A percentile compares a stretch with the other conserved stretches of the same genome.
Evolutionary conservation across 1,140 invertebrate genomes (phyloP).

Genomic region (Condylostylus longicornis): DNA sequence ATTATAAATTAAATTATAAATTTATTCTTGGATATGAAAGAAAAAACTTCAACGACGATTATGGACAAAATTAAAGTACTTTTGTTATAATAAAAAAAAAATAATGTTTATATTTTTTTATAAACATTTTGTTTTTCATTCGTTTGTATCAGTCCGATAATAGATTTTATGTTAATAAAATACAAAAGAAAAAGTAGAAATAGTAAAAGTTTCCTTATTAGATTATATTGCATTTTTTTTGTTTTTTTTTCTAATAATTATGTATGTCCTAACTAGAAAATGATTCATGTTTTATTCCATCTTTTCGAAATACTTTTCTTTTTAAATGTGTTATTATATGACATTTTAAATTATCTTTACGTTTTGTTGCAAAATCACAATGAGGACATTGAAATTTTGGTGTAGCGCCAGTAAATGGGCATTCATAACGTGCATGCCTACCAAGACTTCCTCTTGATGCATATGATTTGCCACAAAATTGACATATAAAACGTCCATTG

Average conservation of each 20-base stretch:
- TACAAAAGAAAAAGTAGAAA: no score
- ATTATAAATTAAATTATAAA: no score
- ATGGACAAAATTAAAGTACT: no score
- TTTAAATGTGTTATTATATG: slow-evolving; percentile 12
- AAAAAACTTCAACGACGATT: no score
- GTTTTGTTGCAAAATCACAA: slow-evolving; percentile 16
- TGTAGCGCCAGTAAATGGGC: not conserved
- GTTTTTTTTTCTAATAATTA: not conserved
- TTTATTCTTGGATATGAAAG: no score
- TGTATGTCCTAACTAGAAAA: not conserved
- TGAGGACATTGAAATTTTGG: slow-evolving; percentile 2
- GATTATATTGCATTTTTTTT: no score
- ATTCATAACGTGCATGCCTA: slow-evolving; percentile 2
- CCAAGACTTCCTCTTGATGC: slow-evolving; percentile 2
- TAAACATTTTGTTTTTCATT: no score
- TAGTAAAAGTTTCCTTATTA: no score
- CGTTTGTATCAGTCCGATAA: no score
- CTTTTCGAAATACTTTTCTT: not conserved
- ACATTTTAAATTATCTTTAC: slow-evolving; percentile 20
- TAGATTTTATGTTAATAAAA: no score
- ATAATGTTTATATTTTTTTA: no score
- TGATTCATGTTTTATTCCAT: not conserved
- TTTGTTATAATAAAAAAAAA: no score
- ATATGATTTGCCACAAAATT: not conserved
- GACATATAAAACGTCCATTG: slow-evolving; percentile 1